Percentiles rank a stretch among this genome's conserved stretches.
phyloP scores from a whole-genome alignment of 1,140 invertebrate genomes.

The Amphibalanus amphitrite region DNA sequence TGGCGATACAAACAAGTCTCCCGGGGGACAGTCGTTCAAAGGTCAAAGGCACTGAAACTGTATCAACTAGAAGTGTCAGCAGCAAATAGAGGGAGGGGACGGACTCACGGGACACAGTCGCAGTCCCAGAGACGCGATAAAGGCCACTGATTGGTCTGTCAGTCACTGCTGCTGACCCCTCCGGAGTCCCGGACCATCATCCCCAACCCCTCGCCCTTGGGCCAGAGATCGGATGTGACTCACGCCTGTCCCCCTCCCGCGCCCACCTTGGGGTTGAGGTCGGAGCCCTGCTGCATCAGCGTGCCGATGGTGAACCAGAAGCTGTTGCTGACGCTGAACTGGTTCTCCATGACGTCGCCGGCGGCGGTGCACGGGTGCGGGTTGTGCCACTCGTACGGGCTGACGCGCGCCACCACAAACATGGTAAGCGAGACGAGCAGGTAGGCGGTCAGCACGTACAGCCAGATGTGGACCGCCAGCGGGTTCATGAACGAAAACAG shows the following conservation, averaged over 20 bases:
- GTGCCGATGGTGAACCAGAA: constrained; percentile 92
- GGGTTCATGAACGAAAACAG: constrained; percentile 94
- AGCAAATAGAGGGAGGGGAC: too few species aligned
- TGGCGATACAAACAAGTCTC: too few species aligned
- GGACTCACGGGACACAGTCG: too few species aligned
- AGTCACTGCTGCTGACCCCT: constrained; percentile 27
- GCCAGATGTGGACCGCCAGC: constrained; percentile 84
- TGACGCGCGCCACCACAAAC: constrained; percentile 88
- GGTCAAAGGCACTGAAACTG: too few species aligned
- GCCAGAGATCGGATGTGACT: constrained; percentile 43
- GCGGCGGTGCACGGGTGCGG: constrained; percentile 73
- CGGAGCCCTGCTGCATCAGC: constrained; percentile 80
- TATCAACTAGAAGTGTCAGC: too few species aligned
- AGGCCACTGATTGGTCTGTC: constrained; percentile 27
- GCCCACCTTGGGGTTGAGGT: constrained; percentile 62
- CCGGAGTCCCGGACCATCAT: constrained; percentile 87
- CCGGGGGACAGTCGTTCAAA: too few species aligned
- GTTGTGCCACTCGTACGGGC: constrained; percentile 96
- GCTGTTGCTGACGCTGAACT: constrained; percentile 80
- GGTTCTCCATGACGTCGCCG: constrained; percentile 61
- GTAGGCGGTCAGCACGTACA: constrained; percentile 82
- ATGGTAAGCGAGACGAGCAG: constrained; percentile 81
- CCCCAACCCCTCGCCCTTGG: constrained; percentile 79
- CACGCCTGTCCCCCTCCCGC: too few species aligned
- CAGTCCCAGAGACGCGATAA: too few species aligned